Percentiles rank a stretch among this genome's conserved stretches.
Evolutionary conservation across 2,888 invertebrate species (phyloP).

Genomic region (Octodonta nipae): DNA sequence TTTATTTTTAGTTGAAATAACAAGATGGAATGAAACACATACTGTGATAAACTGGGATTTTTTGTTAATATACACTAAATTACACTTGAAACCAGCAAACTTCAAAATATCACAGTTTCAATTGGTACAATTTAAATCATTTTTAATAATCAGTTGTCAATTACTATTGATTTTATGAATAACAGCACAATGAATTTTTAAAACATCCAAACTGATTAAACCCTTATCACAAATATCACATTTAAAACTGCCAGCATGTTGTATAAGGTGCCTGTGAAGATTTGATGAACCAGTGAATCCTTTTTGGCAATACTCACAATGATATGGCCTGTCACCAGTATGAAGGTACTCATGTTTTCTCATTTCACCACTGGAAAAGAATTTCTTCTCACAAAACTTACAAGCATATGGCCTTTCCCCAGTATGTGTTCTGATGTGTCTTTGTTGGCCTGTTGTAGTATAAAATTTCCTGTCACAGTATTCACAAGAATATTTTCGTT

Average conservation of each 20-base stretch:
- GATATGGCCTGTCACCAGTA: slow-evolving; percentile 33
- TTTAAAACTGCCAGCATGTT: slow-evolving; percentile 31
- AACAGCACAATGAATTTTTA: slow-evolving; percentile 16
- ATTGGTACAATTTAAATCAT: no score
- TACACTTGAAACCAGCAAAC: no score
- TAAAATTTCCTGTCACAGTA: slow-evolving; percentile 19
- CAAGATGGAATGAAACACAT: no score
- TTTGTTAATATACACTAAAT: no score
- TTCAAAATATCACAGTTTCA: no score
- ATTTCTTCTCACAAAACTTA: slow-evolving; percentile 58
- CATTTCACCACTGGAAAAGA: slow-evolving; percentile 53
- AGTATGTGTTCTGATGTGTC: slow-evolving; percentile 67
- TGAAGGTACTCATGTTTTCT: slow-evolving; percentile 27
- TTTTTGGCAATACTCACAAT: slow-evolving; percentile 35
- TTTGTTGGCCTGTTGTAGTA: slow-evolving; percentile 46
- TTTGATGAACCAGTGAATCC: slow-evolving; percentile 33
- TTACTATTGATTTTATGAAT: no score
- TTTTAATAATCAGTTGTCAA: no score
- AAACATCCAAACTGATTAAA: slow-evolving; percentile 15
- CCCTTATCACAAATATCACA: slow-evolving; percentile 18
- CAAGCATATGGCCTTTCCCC: slow-evolving; percentile 67
- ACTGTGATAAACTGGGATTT: no score
- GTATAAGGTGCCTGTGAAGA: slow-evolving; percentile 37
- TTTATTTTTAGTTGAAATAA: no score
- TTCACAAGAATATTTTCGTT: slow-evolving; percentile 18